Percentiles rank a stretch among this genome's conserved stretches.
Evolutionary conservation across 2,797 vertebrate genomes (phyloP).

Genomic region (Tachyglossus aculeatus): DNA sequence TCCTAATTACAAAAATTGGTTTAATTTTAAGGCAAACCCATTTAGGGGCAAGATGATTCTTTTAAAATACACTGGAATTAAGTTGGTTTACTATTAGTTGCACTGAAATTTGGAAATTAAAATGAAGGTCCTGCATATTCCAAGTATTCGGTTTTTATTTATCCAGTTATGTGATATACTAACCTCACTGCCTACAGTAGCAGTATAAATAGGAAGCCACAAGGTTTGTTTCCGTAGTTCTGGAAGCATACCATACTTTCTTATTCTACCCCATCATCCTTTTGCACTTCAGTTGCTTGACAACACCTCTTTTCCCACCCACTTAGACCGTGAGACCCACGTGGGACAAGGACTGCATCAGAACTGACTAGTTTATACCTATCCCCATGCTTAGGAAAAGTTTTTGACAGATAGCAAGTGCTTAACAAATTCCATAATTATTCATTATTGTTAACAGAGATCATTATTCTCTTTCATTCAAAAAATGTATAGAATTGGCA

Average conservation of each 20-base stretch:
- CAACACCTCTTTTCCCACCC: not conserved
- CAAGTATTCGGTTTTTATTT: no score
- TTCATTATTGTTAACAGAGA: no score
- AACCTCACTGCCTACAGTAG: not conserved
- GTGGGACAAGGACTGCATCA: no score
- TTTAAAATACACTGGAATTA: not conserved
- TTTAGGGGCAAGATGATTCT: not conserved
- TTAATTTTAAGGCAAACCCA: not conserved
- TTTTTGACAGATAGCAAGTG: no score
- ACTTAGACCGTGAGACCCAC: not conserved
- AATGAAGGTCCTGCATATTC: no score
- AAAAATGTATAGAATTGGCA: no score
- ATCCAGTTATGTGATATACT: not conserved
- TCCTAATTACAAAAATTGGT: not conserved
- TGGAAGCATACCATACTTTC: not conserved
- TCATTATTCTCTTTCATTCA: no score
- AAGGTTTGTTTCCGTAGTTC: not conserved
- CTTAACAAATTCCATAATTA: no score
- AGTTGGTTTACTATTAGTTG: not conserved
- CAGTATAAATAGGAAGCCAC: not conserved
- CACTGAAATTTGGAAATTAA: not conserved
- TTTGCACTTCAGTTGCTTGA: not conserved
- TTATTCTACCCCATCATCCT: not conserved
- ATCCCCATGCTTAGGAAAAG: no score
- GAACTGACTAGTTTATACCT: no score